These are phyloP conservation scores for Polyommatus iphigenia DNA, from an alignment of 2,888 invertebrate genomes.

Conservation along the genomic window DNA sequence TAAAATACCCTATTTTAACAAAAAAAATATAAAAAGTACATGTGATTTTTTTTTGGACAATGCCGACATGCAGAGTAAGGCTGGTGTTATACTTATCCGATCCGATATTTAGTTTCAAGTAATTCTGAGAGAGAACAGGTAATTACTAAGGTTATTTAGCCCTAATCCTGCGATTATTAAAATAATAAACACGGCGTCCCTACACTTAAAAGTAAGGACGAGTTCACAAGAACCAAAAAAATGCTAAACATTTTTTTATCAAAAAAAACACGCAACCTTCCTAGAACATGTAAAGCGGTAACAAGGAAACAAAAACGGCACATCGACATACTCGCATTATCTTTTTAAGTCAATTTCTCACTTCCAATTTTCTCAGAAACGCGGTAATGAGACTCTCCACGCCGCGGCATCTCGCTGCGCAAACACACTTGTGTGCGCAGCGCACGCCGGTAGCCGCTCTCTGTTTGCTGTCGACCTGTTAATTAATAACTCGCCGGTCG, in stretches of 20 bases:
- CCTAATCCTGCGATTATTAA: not conserved
- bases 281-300: slow-evolving; percentile 47
- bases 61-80: not conserved
- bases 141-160: not conserved
- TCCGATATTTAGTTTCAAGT: not conserved
- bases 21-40: too few species aligned
- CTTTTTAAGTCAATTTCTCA: slow-evolving; percentile 74
- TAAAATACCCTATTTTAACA: too few species aligned
- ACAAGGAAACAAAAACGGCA: slow-evolving; percentile 52
- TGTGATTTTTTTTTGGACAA: too few species aligned
- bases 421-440: slow-evolving; percentile 70
- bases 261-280: slow-evolving; percentile 41
- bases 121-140: not conserved
- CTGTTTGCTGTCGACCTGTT: slow-evolving; percentile 80
- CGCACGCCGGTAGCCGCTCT: slow-evolving; percentile 74
- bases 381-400: slow-evolving; percentile 75
- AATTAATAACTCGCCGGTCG: slow-evolving; percentile 77
- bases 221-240: slow-evolving; percentile 25
- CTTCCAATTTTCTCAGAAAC: slow-evolving; percentile 74
- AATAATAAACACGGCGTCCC: not conserved
- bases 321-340: slow-evolving; percentile 58
- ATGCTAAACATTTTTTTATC: slow-evolving; percentile 29
- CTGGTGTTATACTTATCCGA: not conserved
- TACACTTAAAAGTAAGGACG: not conserved
- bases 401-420: slow-evolving; percentile 64